Conservation (phyloP, 1,140 invertebrate genomes). For the Apis dorsata region DNA sequence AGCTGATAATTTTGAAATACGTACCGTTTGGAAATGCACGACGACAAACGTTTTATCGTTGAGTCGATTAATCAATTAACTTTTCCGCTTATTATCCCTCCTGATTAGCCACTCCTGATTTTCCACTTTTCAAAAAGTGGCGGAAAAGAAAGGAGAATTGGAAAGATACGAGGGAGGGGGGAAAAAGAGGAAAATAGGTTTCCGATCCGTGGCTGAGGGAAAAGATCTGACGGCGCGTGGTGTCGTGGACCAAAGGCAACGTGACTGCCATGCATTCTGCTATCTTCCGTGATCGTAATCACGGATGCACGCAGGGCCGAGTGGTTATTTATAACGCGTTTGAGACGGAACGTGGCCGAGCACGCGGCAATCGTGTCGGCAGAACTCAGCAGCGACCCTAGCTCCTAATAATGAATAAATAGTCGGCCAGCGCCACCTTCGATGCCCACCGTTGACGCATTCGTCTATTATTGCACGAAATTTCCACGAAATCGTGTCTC, state of each 20-base stretch:
- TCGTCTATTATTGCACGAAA: background rate
- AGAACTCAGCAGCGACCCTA: conserved; percentile 5
- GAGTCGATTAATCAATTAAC: too few relatives aligned
- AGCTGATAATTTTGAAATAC: background rate
- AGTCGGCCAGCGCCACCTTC: conserved; percentile 13
- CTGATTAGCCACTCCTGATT: too few relatives aligned
- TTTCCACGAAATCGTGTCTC: conserved; percentile 3
- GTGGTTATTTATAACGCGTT: conserved; percentile 63
- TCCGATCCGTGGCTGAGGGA: background rate
- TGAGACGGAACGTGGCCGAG: conserved; percentile 53
- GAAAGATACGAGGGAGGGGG: too few relatives aligned
- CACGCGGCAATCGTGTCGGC: conserved; percentile 15
- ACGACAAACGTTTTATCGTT: background rate
- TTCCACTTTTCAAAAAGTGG: too few relatives aligned
- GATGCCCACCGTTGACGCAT: conserved; percentile 16
- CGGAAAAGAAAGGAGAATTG: too few relatives aligned
- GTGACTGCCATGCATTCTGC: conserved; percentile 53
- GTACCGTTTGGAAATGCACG: background rate
- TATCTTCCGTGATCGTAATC: conserved; percentile 64
- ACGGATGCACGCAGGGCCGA: conserved; percentile 54
- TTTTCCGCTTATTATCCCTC: background rate
- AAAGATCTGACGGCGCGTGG: conserved; percentile 38
- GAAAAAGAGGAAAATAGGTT: background rate
- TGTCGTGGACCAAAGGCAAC: conserved; percentile 46
- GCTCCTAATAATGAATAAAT: conserved; percentile 26